Base-by-base conservation (phyloP, 2,797 vertebrate species). In the Lycodopsis pacificus region DNA sequence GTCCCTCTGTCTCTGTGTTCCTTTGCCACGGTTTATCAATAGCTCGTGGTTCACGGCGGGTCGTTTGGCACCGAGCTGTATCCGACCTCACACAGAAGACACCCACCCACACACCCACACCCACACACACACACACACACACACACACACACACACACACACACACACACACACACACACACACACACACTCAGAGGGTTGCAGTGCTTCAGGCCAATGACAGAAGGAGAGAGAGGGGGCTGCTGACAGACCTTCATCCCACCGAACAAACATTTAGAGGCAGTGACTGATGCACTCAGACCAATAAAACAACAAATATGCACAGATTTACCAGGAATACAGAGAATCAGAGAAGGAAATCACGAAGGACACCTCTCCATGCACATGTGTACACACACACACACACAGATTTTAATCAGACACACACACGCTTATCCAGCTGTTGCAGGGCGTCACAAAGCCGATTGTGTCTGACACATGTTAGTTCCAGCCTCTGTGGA, bases 201-300 rank as follows among this genome's bases (percentile, higher is more conserved):
- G 84, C 83, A 65, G 86, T 82, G 84, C 87, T 86, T 64, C 42
- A 77, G 79, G 91, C 88, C 87, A 83, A 88, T 67, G 88, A 90
- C 90, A 92, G 91, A 93, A 91, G 91, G 91, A 89, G 69, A 68
- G 89, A 91, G 86, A 48, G 48, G 83, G 76, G 87, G 88, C 81
- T 78, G 84, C 80, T 78, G 85, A 73, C 73, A 88, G 91, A 88
- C 87, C 82, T 88, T 89, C 82, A 90, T 88, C 73, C 68, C 83
- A 61, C 72, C 76, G 53, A 71, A 57, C 57, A 76, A 25, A 66
- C 74, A 70, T 11, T 46, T 13, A 77, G 25, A 46, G 25, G 46
- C 20, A 46, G 0, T 7, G 12, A 64, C 54, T 71, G 4, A 62
- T 19, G 34, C 30, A 62, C 38, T 25, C 8, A 72, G 3, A 42